Evolutionary conservation across 2,113 vertebrate genomes (phyloP).

Genomic region (Sebastes fasciatus): DNA sequence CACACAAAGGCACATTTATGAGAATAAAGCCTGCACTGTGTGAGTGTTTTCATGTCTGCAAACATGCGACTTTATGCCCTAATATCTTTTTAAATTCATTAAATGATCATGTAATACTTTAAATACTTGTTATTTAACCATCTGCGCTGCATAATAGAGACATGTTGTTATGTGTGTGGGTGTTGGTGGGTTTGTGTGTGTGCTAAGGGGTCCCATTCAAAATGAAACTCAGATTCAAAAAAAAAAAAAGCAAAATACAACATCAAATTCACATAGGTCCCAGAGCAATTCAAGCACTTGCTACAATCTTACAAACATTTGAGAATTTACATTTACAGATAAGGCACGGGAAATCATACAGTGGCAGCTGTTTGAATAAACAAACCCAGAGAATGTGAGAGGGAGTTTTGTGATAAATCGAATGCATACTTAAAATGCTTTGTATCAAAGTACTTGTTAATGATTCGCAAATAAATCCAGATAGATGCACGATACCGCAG

Average conservation of each 20-base stretch:
- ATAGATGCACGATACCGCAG: background rate
- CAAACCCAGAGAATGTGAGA: conserved; percentile 56
- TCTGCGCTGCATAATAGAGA: conserved; percentile 4
- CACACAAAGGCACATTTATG: conserved; percentile 25
- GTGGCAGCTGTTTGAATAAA: conserved; percentile 60
- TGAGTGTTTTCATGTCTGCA: conserved; percentile 7
- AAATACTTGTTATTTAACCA: conserved; percentile 3
- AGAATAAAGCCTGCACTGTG: conserved; percentile 6
- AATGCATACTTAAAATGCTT: conserved; percentile 13
- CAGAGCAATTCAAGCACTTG: conserved; percentile 64
- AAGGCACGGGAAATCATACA: conserved; percentile 71
- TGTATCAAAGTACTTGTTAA: background rate
- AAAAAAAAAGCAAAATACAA: conserved; percentile 46
- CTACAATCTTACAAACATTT: conserved; percentile 64
- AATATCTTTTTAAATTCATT: conserved; percentile 3
- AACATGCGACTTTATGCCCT: conserved; percentile 20
- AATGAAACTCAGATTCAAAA: conserved; percentile 24
- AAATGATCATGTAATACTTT: background rate
- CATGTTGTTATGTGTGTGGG: background rate
- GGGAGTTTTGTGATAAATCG: conserved; percentile 33
- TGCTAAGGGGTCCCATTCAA: conserved; percentile 22
- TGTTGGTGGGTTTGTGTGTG: conserved; percentile 7
- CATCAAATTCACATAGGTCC: conserved; percentile 61
- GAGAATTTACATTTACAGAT: conserved; percentile 69
- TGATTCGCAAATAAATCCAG: conserved; percentile 20